phyloP scores from a whole-genome alignment of 2,797 vertebrate species.

The Labroides dimidiatus region DNA sequence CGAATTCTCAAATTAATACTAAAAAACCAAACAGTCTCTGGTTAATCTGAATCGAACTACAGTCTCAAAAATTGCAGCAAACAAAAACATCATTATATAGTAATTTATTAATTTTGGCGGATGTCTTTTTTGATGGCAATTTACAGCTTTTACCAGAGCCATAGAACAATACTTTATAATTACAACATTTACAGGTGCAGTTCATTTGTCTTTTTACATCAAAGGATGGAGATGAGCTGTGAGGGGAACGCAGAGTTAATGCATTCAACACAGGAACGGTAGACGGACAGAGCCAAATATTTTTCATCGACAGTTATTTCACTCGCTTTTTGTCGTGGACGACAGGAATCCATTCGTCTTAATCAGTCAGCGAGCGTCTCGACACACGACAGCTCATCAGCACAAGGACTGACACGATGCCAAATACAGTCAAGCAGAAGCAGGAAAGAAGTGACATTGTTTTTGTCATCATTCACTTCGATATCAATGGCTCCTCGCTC shows the following conservation, averaged over 20 bases:
- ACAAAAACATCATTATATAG: conserved; percentile 75
- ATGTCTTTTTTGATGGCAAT: conserved; percentile 83
- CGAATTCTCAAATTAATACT: no score
- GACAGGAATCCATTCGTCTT: conserved; percentile 34
- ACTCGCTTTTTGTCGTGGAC: conserved; percentile 30
- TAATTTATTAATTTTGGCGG: conserved; percentile 85
- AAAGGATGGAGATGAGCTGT: conserved; percentile 61
- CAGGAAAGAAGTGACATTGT: conserved; percentile 30
- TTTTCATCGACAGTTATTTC: conserved; percentile 41
- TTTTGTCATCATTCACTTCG: conserved; percentile 15
- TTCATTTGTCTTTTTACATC: conserved; percentile 75
- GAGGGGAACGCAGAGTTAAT: conserved; percentile 57
- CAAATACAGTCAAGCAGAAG: conserved; percentile 59
- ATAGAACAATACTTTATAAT: conserved; percentile 85
- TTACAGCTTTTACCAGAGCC: conserved; percentile 85
- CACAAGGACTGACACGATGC: conserved; percentile 38
- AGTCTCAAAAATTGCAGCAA: conserved; percentile 9
- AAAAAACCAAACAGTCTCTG: no score
- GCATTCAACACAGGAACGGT: conserved; percentile 57
- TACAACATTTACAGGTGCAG: conserved; percentile 85
- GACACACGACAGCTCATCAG: conserved; percentile 27
- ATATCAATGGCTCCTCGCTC: conserved; percentile 36
- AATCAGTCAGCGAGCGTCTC: conserved; percentile 23
- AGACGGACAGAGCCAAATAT: conserved; percentile 48
- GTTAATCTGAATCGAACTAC: conserved; percentile 5